Evolutionary conservation across 2,113 vertebrate species (phyloP).

Genomic region (Coptodon bakossiorum): DNA sequence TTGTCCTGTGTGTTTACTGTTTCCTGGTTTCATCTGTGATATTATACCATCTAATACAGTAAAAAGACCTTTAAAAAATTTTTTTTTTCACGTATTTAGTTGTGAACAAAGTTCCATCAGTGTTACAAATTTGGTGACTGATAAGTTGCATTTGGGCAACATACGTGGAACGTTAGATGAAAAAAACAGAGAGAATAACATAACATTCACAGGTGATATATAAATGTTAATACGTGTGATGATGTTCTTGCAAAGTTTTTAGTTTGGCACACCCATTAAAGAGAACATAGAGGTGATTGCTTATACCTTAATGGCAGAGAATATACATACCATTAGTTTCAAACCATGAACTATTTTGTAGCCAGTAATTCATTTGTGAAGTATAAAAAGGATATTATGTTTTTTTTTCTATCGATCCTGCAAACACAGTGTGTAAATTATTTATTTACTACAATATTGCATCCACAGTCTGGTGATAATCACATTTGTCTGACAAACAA

Average conservation of each 20-base stretch:
- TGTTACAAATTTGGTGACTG: not conserved
- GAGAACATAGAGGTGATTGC: not conserved
- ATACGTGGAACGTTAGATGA: rapidly evolving
- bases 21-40: not conserved
- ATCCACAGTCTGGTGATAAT: not conserved
- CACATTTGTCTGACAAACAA: not conserved
- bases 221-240: not conserved
- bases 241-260: not conserved
- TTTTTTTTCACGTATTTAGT: rapidly evolving
- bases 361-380: not conserved
- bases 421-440: not conserved
- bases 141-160: not conserved
- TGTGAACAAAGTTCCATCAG: not conserved
- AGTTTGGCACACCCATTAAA: not conserved
- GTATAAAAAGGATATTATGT: rapidly evolving
- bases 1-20: not conserved
- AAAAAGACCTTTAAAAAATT: not conserved
- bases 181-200: not conserved
- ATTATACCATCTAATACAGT: not conserved
- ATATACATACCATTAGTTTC: not conserved
- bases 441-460: not conserved
- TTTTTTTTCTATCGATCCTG: not conserved
- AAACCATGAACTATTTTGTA: not conserved
- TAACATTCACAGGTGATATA: not conserved
- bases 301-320: not conserved